Evolutionary conservation across 2,888 invertebrate species (phyloP).

Genomic region (Drosophila incognita): DNA sequence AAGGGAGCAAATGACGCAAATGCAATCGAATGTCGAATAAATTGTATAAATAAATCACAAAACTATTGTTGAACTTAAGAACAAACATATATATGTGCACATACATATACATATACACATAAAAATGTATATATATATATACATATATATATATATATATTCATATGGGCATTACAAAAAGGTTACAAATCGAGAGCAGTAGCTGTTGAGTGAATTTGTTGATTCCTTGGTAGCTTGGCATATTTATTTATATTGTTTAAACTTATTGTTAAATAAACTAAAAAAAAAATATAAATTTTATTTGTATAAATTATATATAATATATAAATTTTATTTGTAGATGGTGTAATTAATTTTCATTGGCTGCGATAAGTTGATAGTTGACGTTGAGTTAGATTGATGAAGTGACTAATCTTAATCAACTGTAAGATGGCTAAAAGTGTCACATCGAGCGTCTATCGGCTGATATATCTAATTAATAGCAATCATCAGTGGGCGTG

Average conservation of each 20-base stretch:
- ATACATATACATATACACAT: background rate
- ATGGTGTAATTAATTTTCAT: background rate
- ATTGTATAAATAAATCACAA: slow-evolving; percentile 48
- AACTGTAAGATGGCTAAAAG: background rate
- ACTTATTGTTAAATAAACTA: background rate
- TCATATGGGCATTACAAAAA: background rate
- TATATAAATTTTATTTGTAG: too few species aligned
- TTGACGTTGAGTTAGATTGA: background rate
- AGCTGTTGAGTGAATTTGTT: background rate
- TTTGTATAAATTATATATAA: too few species aligned
- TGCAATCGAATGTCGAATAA: slow-evolving; percentile 47
- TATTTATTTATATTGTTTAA: background rate
- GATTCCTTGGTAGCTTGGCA: background rate
- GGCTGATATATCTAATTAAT: background rate
- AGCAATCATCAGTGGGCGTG: background rate
- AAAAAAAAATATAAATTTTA: too few species aligned
- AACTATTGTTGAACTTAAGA: slow-evolving; percentile 15
- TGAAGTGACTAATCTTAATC: background rate
- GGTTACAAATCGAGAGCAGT: background rate
- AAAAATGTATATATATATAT: background rate
- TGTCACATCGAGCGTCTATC: background rate
- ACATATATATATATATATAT: background rate
- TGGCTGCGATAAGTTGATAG: background rate
- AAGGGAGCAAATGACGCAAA: slow-evolving; percentile 64
- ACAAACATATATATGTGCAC: background rate